These are phyloP conservation scores for Phyllotreta cruciferae DNA, from an alignment of 2,888 invertebrate species.

Conservation along the genomic window DNA sequence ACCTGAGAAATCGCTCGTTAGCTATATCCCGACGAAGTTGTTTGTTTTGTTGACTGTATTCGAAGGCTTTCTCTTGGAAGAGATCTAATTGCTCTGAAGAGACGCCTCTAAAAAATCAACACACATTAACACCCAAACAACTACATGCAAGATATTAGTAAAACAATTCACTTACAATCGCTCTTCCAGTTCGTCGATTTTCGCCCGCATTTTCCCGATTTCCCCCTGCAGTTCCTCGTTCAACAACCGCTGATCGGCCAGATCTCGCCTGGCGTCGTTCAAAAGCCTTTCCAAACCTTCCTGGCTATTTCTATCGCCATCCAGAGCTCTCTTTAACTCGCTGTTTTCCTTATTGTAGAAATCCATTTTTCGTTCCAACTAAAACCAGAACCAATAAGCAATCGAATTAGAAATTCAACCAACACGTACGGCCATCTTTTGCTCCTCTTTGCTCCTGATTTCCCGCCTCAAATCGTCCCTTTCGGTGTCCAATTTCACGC, in stretches of 20 bases:
- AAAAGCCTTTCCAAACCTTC: conserved; percentile 67
- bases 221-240: conserved; percentile 72
- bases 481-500: conserved; percentile 71
- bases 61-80: conserved; percentile 64
- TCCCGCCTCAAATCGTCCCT: conserved; percentile 69
- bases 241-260: conserved; percentile 68
- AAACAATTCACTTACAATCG: conserved; percentile 61
- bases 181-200: conserved; percentile 62
- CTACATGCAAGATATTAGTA: conserved; percentile 17
- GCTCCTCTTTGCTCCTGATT: conserved; percentile 60
- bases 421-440: conserved; percentile 59
- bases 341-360: conserved; percentile 61
- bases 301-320: conserved; percentile 61
- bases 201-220: conserved; percentile 65
- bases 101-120: conserved; percentile 38
- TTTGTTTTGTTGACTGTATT: conserved; percentile 63
- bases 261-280: conserved; percentile 65
- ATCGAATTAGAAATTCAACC: conserved; percentile 28
- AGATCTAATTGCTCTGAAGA: conserved; percentile 60
- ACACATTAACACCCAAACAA: conserved; percentile 8
- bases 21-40: conserved; percentile 64
- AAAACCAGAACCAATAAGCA: conserved; percentile 34
- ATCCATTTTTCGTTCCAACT: conserved; percentile 64
- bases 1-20: conserved; percentile 63
- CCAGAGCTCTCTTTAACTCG: conserved; percentile 58